phyloP scores from a whole-genome alignment of 1,140 invertebrate genomes.

The Leptinotarsa lineolata region DNA sequence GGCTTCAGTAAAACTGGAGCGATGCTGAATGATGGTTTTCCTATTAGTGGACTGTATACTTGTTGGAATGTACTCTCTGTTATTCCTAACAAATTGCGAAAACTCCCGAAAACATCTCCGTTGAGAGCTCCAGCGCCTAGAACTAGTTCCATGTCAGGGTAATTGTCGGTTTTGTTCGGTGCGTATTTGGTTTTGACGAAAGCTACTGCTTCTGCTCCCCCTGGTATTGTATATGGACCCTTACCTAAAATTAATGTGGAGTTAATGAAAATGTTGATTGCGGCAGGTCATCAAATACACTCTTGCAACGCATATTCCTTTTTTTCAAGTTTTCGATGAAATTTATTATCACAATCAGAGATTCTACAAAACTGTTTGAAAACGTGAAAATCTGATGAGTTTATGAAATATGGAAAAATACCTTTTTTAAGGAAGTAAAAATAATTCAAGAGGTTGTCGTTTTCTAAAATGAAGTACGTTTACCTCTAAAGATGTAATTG shows the following conservation, averaged over 20 bases:
- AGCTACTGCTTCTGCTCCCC: conserved; percentile 75
- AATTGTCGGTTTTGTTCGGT: conserved; percentile 50
- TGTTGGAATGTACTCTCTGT: conserved; percentile 64
- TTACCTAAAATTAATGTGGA: conserved; percentile 57
- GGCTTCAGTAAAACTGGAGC: conserved; percentile 75
- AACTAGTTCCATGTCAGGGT: conserved; percentile 80
- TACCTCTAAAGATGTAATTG: conserved; percentile 70
- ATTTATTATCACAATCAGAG: too few relatives aligned
- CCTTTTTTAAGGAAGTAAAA: too few relatives aligned
- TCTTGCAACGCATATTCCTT: too few relatives aligned
- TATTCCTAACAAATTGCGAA: conserved; percentile 68
- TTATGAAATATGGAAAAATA: too few relatives aligned
- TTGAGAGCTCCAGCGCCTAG: conserved; percentile 72
- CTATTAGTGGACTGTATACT: conserved; percentile 61
- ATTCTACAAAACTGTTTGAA: too few relatives aligned
- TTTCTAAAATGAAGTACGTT: not conserved
- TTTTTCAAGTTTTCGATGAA: not conserved
- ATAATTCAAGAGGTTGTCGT: too few relatives aligned
- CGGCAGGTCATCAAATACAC: too few relatives aligned
- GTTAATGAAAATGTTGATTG: not conserved
- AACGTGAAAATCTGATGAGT: not conserved
- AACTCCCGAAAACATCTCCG: conserved; percentile 71
- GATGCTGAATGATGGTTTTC: conserved; percentile 65
- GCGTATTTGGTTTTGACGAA: conserved; percentile 66
- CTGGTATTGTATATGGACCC: conserved; percentile 84